Evolutionary conservation across 2,888 invertebrate genomes (phyloP).

Genomic region (Mesopsocus fuscifrons): DNA sequence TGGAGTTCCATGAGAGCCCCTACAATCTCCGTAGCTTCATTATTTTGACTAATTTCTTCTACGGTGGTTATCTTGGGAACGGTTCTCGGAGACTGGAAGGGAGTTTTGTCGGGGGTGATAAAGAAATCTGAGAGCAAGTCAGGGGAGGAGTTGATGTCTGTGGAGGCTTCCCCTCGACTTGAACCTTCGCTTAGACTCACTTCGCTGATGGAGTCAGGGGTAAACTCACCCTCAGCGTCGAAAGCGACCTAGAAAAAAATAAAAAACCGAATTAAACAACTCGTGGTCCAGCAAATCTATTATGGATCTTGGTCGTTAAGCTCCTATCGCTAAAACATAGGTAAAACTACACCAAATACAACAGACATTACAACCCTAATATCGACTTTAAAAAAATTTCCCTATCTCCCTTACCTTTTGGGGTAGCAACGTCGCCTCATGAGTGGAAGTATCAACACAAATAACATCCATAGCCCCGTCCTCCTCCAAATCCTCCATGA

Average conservation of each 20-base stretch:
- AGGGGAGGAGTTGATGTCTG: conserved; percentile 3
- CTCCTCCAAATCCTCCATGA: conserved; percentile 25
- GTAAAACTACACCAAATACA: too few relatives aligned
- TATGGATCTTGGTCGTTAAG: too few relatives aligned
- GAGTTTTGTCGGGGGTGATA: conserved; percentile 5
- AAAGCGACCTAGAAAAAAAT: conserved; percentile 19
- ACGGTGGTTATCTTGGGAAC: conserved; percentile 10
- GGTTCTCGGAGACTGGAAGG: background rate
- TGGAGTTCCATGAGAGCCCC: conserved; percentile 12
- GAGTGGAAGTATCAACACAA: conserved; percentile 28
- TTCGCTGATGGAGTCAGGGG: conserved; percentile 1
- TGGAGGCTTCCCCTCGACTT: background rate
- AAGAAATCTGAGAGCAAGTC: background rate
- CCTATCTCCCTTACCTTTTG: too few relatives aligned
- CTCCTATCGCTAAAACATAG: too few relatives aligned
- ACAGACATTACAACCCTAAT: too few relatives aligned
- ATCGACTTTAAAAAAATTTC: too few relatives aligned
- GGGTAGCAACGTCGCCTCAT: conserved; percentile 27
- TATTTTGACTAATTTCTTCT: conserved; percentile 13
- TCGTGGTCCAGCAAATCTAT: too few relatives aligned
- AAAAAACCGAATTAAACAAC: too few relatives aligned
- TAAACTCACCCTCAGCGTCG: background rate
- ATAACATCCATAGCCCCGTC: conserved; percentile 24
- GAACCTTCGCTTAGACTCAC: background rate
- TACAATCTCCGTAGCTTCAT: conserved; percentile 15